Conservation (phyloP, 2,113 vertebrate species). For the Chloroceryle aenea region DNA sequence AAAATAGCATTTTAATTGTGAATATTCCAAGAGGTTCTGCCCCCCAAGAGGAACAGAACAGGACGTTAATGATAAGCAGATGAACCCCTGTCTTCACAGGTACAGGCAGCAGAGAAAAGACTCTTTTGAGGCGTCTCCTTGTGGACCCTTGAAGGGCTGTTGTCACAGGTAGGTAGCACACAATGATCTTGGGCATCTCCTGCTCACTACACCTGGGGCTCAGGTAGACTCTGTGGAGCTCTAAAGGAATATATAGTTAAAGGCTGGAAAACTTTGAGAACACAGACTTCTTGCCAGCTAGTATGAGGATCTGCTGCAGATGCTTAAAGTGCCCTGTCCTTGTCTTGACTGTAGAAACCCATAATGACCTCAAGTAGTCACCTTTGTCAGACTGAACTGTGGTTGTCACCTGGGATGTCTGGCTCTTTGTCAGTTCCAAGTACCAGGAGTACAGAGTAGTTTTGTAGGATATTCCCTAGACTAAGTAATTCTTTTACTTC, state of each 20-base stretch:
- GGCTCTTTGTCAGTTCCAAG: background rate
- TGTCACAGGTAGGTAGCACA: accelerated
- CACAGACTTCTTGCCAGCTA: background rate
- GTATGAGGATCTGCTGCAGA: background rate
- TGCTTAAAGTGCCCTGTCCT: background rate
- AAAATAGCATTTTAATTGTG: background rate
- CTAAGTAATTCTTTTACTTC: background rate
- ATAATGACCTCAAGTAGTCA: background rate
- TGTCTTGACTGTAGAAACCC: background rate
- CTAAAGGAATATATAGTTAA: background rate
- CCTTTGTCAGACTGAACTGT: background rate
- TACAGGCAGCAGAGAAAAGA: background rate
- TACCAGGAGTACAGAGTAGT: background rate
- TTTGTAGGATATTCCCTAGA: background rate
- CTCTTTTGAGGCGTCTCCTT: background rate
- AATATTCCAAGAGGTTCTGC: background rate
- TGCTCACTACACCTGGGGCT: background rate
- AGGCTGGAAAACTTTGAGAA: background rate
- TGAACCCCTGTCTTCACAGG: background rate
- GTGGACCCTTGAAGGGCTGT: background rate
- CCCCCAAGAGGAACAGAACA: background rate
- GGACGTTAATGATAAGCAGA: background rate
- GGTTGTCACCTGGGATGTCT: background rate
- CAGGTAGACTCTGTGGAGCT: background rate
- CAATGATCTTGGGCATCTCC: background rate